Conservation (phyloP, 2,888 invertebrate genomes). For the Leptinotarsa peninsularis region DNA sequence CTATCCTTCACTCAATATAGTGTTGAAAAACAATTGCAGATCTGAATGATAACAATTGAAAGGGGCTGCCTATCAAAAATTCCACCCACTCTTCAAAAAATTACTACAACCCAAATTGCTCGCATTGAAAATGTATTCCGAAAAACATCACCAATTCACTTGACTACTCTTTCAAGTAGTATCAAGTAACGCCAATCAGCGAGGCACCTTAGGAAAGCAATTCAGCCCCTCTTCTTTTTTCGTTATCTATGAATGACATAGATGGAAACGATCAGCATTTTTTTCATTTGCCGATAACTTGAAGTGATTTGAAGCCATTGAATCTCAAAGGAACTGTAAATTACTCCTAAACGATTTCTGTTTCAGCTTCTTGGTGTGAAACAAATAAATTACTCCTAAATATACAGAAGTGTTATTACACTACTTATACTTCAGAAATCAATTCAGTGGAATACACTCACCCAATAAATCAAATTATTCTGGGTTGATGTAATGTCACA, state of each 20-base stretch:
- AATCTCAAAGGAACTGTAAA: no score
- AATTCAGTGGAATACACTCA: no score
- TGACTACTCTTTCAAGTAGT: no score
- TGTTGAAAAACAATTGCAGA: no score
- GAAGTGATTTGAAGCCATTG: not conserved
- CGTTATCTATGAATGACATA: constrained; percentile 5
- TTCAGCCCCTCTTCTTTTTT: constrained; percentile 2
- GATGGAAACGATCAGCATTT: not conserved
- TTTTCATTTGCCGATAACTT: not conserved
- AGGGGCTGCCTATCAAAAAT: no score
- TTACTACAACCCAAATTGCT: no score
- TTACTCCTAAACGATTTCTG: not conserved
- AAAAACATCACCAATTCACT: no score
- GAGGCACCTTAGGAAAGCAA: not conserved
- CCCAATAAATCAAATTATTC: not conserved
- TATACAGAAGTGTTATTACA: constrained; percentile 3
- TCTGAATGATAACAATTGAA: no score
- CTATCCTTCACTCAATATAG: no score
- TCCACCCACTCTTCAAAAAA: no score
- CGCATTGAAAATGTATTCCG: no score
- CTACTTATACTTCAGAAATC: not conserved
- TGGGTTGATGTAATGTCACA: not conserved
- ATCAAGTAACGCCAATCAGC: not conserved
- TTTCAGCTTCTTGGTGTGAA: not conserved
- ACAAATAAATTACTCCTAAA: not conserved